phyloP scores from a whole-genome alignment of 1,140 invertebrate species.

The Bombus haemorrhoidalis region DNA sequence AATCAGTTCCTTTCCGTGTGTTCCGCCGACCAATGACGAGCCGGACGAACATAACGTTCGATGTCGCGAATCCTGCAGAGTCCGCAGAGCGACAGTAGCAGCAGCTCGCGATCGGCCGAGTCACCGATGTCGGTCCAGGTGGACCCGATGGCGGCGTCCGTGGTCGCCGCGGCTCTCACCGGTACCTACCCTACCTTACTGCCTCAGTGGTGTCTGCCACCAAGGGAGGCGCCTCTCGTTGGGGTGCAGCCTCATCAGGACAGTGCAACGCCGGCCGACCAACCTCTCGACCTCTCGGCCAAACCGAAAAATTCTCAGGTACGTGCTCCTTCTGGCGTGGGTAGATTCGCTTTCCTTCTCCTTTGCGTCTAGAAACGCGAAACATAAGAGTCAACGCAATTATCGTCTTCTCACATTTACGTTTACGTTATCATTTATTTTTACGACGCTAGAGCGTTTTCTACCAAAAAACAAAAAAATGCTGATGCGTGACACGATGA shows the following conservation, averaged over 20 bases:
- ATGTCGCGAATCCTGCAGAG: conserved; percentile 73
- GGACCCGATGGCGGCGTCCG: conserved; percentile 84
- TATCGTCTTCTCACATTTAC: background rate
- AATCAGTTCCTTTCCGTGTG: conserved; percentile 47
- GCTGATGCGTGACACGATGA: conserved; percentile 3
- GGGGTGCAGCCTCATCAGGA: conserved; percentile 82
- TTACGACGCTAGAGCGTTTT: background rate
- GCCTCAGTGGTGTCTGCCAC: conserved; percentile 84
- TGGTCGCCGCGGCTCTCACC: conserved; percentile 86
- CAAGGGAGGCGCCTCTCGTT: conserved; percentile 80
- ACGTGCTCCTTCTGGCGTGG: conserved; percentile 53
- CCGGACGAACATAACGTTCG: conserved; percentile 55
- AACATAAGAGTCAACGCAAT: background rate
- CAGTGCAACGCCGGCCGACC: conserved; percentile 84
- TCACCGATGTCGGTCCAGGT: conserved; percentile 83
- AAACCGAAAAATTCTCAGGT: conserved; percentile 84
- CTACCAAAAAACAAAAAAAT: too few relatives aligned
- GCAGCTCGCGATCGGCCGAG: conserved; percentile 82
- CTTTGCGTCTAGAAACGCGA: background rate
- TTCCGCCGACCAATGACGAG: conserved; percentile 50
- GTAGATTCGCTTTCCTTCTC: conserved; percentile 38
- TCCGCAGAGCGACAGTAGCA: conserved; percentile 82
- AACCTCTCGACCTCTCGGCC: conserved; percentile 91
- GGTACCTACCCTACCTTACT: conserved; percentile 83
- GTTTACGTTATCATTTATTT: background rate